Percentiles rank a stretch among this genome's conserved stretches.
Evolutionary conservation across 2,113 vertebrate species (phyloP).

Genomic region (Cricetomys ansorgei): DNA sequence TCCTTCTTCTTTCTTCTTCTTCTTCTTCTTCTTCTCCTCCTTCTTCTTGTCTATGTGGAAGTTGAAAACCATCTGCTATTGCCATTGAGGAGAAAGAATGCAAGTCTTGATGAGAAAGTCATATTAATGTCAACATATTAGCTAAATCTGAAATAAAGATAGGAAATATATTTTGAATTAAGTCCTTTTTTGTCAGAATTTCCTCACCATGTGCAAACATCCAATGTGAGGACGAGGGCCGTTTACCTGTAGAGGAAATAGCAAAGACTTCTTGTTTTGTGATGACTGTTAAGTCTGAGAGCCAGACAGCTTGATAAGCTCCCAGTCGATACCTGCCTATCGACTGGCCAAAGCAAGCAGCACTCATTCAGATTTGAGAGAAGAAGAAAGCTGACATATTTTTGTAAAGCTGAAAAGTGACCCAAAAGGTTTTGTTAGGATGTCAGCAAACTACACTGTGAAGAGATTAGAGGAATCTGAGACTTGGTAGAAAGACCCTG

Average conservation of each 20-base stretch:
- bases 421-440: neutral
- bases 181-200: neutral
- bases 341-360: slow-evolving; percentile 3
- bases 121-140: neutral
- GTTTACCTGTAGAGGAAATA: neutral
- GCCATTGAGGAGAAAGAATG: neutral
- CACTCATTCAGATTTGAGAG: neutral
- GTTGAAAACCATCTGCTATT: neutral
- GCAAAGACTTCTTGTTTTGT: neutral
- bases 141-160: neutral
- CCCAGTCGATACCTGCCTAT: slow-evolving; percentile 30
- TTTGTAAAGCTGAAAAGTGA: slow-evolving; percentile 32
- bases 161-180: neutral
- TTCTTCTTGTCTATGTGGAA: neutral
- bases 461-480: slow-evolving; percentile 13
- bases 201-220: neutral
- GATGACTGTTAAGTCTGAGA: neutral
- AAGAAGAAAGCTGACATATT: slow-evolving; percentile 55
- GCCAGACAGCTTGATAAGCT: neutral
- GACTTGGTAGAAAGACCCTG: neutral
- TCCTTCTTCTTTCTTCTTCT: fast-evolving
- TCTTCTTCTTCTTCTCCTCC: too few species aligned
- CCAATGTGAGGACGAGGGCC: neutral
- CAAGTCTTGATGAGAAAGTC: neutral
- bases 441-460: neutral